phyloP scores from a whole-genome alignment of 2,888 invertebrate genomes.

The Drosophila siamana region DNA sequence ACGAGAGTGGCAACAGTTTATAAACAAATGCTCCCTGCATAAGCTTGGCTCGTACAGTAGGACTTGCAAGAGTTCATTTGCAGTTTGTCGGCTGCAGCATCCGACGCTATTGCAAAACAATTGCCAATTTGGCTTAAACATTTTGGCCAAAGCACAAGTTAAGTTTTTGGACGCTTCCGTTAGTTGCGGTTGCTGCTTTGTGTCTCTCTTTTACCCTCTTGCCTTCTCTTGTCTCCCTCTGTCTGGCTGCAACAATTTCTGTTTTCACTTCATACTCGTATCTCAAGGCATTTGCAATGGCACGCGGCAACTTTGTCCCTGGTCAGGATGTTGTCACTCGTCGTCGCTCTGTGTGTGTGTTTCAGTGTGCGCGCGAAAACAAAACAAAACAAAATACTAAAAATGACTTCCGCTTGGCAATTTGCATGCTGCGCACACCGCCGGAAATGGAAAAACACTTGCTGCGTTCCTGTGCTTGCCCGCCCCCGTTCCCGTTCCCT shows the following conservation, averaged over 20 bases:
- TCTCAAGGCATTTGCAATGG: slow-evolving; percentile 70
- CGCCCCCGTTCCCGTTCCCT: background rate
- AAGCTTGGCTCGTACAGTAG: slow-evolving; percentile 6
- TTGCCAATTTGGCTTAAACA: slow-evolving; percentile 78
- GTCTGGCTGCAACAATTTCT: slow-evolving; percentile 51
- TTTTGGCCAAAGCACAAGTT: slow-evolving; percentile 64
- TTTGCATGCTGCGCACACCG: slow-evolving; percentile 73
- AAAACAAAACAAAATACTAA: slow-evolving; percentile 81
- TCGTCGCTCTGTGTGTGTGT: slow-evolving; percentile 43
- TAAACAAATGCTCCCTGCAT: slow-evolving; percentile 35
- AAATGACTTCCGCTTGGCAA: slow-evolving; percentile 77
- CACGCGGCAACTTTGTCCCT: slow-evolving; percentile 75
- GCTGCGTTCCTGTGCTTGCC: slow-evolving; percentile 28
- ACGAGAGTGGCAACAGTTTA: slow-evolving; percentile 36
- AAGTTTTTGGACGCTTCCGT: slow-evolving; percentile 64
- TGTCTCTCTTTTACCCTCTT: slow-evolving; percentile 31
- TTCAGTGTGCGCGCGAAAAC: slow-evolving; percentile 61
- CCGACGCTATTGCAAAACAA: slow-evolving; percentile 61
- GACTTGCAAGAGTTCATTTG: slow-evolving; percentile 45
- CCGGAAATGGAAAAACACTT: slow-evolving; percentile 80
- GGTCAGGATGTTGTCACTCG: slow-evolving; percentile 79
- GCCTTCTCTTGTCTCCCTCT: slow-evolving; percentile 30
- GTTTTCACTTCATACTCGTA: slow-evolving; percentile 62
- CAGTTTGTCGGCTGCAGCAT: slow-evolving; percentile 30
- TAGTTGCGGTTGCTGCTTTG: slow-evolving; percentile 50